Base-by-base conservation (phyloP, 2,797 vertebrate species). In the Sparidentex hasta region DNA sequence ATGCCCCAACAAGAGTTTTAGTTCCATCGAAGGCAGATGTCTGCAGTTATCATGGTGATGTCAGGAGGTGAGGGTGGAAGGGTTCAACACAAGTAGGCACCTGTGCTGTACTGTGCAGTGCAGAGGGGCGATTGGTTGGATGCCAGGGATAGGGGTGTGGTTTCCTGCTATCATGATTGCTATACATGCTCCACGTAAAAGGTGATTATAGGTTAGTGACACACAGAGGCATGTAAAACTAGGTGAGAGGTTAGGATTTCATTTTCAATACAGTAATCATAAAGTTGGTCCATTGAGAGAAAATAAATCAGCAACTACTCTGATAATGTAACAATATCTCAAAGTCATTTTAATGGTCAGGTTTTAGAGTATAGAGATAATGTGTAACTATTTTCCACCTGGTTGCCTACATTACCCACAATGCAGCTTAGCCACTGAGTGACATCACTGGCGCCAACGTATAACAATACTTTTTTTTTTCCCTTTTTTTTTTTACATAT, bases 51-150 rank as follows among this genome's bases (percentile, higher is more conserved):
- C 51, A 12, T 59, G 58, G 68, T 12, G n/a, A 77, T 47, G 61
- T 43, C 58, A 2, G 58, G 52, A 68, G 78, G 71, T 51, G 43
- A 47, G 9, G 54, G 48, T 65, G 68, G 65, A 47, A 6, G n/a
- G 63, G 66, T 29, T 70, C 65, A 52, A 73, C 41, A 62, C 84
- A 90, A 72, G 88, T 73, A 71, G 66, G 29, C 82, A 84, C 84
- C 87, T 90, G 84, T 62, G 74, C 67, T 38, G 38, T 38, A 38
- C 38, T 33, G 43, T 72, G 16, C 48, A 63, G 71, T 1, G 29
- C 65, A 47, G 78, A 47, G 71, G 54, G 79, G 64, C 3, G 1
- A 68, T 18, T 84, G 87, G 77, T 78, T 25, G 11, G 54, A 66
- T 63, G 76, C 73, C 83, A 87, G 20, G 43, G 50, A 65, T 38